These are phyloP conservation scores for Andinoacara biseriatus DNA, from an alignment of 2,113 vertebrate species.

Conservation along the genomic window DNA sequence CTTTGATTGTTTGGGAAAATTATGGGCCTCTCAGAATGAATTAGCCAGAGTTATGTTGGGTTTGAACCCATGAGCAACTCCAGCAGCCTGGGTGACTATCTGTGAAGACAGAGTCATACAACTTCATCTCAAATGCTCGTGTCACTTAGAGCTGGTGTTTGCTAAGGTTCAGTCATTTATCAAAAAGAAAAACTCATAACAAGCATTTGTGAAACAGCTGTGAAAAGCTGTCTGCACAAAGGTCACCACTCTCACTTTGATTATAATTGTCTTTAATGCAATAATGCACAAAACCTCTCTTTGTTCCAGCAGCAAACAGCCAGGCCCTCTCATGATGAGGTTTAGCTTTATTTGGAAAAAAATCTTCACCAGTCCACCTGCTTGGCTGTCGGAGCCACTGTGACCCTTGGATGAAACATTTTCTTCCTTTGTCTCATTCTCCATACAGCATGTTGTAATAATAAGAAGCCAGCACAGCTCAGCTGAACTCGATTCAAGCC, in stretches of 20 bases:
- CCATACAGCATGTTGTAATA: not conserved
- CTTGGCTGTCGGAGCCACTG: not conserved
- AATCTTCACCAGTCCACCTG: not conserved
- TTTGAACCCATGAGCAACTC: not conserved
- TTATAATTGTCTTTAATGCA: not conserved
- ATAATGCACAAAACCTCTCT: not conserved
- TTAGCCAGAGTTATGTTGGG: not conserved
- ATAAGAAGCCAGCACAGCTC: not conserved
- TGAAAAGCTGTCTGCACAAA: not conserved
- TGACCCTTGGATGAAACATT: constrained; percentile 5
- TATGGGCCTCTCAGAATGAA: not conserved
- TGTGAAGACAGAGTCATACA: not conserved
- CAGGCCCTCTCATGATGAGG: not conserved
- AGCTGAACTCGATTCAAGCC: constrained; percentile 19
- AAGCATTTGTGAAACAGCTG: not conserved
- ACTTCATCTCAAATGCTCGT: not conserved
- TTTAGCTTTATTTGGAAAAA: constrained; percentile 12
- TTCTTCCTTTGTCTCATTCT: constrained; percentile 23
- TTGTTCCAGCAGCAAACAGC: not conserved
- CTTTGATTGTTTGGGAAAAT: constrained; percentile 2
- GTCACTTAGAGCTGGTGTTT: not conserved
- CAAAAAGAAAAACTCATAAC: not conserved
- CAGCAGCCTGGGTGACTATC: not conserved
- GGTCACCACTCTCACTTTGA: not conserved
- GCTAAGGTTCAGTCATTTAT: not conserved